Conservation (phyloP, 2,113 vertebrate genomes). For the Euleptes europaea region DNA sequence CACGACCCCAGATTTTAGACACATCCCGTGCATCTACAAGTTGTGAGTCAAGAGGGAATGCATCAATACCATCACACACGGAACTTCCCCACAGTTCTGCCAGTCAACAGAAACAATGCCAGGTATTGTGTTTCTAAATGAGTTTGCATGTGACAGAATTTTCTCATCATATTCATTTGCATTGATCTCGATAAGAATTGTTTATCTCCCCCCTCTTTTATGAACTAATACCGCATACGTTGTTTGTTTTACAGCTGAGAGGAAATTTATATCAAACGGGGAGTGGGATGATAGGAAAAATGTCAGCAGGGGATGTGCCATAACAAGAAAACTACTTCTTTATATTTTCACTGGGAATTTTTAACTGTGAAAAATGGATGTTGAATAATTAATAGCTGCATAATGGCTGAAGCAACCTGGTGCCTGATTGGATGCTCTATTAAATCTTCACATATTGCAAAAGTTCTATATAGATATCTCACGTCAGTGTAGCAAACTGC, state of each 20-base stretch:
- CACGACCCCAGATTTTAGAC: slow-evolving; percentile 57
- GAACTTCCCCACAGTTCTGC: not conserved
- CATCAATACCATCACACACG: slow-evolving; percentile 18
- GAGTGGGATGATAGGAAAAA: not conserved
- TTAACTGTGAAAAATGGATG: not conserved
- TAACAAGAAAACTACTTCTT: not conserved
- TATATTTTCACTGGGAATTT: not conserved
- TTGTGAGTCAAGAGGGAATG: not conserved
- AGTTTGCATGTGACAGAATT: not conserved
- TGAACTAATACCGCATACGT: not conserved
- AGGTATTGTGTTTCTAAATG: slow-evolving; percentile 66
- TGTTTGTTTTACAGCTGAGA: not conserved
- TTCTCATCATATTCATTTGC: not conserved
- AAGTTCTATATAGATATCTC: not conserved
- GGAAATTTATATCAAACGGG: not conserved
- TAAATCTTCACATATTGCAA: not conserved
- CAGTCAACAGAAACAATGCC: slow-evolving; percentile 56
- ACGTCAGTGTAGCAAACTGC: too few relatives aligned
- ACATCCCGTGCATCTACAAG: slow-evolving; percentile 36
- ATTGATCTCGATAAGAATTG: not conserved
- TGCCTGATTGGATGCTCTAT: not conserved
- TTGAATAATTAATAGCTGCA: not conserved
- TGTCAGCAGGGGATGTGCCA: not conserved
- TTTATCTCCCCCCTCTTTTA: not conserved
- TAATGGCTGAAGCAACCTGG: not conserved